Percentiles rank a stretch among this genome's conserved stretches.
phyloP scores from a whole-genome alignment of 2,113 vertebrate species.

The Lampris megalopsis region DNA sequence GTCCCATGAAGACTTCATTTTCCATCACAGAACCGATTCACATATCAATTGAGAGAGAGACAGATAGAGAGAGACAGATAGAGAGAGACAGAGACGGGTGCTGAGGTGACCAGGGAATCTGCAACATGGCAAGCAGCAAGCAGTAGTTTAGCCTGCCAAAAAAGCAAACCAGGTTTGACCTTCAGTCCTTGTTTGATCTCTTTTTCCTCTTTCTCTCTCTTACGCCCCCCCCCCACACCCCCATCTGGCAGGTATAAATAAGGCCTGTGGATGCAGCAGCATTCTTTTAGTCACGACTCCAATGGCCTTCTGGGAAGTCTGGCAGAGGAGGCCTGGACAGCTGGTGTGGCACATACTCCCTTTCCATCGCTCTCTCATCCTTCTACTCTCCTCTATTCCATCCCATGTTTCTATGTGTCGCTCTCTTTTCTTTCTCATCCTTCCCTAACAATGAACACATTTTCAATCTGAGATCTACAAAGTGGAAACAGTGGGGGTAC shows the following conservation, averaged over 20 bases:
- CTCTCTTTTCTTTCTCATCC: slow-evolving; percentile 36
- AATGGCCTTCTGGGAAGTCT: slow-evolving; percentile 79
- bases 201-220: slow-evolving; percentile 38
- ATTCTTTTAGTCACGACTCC: slow-evolving; percentile 71
- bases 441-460: slow-evolving; percentile 22
- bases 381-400: slow-evolving; percentile 56
- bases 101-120: too few species aligned
- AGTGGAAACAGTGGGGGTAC: slow-evolving; percentile 21
- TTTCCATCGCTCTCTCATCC: slow-evolving; percentile 40
- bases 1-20: too few species aligned
- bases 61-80: too few species aligned
- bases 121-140: neutral
- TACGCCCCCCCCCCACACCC: slow-evolving; percentile 26
- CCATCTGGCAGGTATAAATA: slow-evolving; percentile 76
- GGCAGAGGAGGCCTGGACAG: slow-evolving; percentile 74
- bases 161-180: slow-evolving; percentile 35
- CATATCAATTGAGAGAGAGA: too few species aligned
- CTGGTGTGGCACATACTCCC: slow-evolving; percentile 72
- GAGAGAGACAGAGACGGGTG: too few species aligned
- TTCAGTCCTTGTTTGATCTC: slow-evolving; percentile 38
- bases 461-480: slow-evolving; percentile 65
- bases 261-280: slow-evolving; percentile 59
- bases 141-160: slow-evolving; percentile 27
- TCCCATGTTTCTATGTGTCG: slow-evolving; percentile 50
- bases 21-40: too few species aligned